Conservation (phyloP, 2,113 vertebrate species). For the Delphinapterus leucas region DNA sequence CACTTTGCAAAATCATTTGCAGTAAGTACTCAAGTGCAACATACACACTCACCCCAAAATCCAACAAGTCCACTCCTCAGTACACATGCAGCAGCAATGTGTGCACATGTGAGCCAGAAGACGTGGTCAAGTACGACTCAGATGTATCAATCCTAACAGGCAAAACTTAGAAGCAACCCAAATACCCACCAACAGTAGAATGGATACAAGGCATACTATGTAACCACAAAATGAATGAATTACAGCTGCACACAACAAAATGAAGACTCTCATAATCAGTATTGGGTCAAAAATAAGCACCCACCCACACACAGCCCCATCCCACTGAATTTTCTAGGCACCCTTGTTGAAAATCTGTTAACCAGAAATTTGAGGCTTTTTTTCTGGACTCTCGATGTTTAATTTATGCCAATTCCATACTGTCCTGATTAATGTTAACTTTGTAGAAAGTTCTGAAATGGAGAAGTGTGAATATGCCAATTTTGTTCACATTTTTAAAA, state of each 20-base stretch:
- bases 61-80: not conserved
- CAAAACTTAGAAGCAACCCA: not conserved
- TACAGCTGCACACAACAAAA: not conserved
- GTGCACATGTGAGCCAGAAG: not conserved
- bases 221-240: not conserved
- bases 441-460: not conserved
- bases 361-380: not conserved
- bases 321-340: not conserved
- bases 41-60: accelerated
- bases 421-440: not conserved
- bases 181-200: not conserved
- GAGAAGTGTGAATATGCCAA: not conserved
- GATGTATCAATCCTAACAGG: not conserved
- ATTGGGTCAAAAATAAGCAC: not conserved
- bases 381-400: not conserved
- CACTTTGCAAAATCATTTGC: not conserved
- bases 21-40: not conserved
- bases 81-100: accelerated
- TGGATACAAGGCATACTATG: accelerated
- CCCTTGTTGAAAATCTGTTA: not conserved
- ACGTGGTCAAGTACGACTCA: not conserved
- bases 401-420: not conserved
- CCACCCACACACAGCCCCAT: not conserved
- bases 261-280: not conserved
- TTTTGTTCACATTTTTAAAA: not conserved